phyloP scores from a whole-genome alignment of 53 echinoderm and acorn worm species.

The Temnopleurus reevesii region DNA sequence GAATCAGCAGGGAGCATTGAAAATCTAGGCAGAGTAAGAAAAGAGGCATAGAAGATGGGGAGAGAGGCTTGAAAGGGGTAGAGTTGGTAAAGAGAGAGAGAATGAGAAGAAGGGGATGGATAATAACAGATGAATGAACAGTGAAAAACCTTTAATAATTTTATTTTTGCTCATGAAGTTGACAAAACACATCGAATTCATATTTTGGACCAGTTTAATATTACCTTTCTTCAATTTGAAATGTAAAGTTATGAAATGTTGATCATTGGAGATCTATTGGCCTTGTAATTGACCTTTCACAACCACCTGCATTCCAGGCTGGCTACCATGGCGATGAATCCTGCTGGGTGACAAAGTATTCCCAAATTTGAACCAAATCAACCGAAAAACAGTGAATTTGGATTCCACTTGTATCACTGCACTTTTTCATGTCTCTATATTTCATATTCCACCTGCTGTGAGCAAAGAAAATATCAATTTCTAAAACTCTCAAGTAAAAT shows the following conservation, averaged over 20 bases:
- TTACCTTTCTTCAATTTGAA: no score
- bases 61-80: not conserved
- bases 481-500: no score
- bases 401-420: not conserved
- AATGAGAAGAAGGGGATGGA: not conserved
- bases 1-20: not conserved
- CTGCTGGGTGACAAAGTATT: slow-evolving; percentile 43
- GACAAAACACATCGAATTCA: no score
- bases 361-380: slow-evolving; percentile 9
- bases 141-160: no score
- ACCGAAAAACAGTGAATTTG: not conserved
- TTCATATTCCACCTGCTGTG: not conserved
- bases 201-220: no score
- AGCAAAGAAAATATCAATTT: no score
- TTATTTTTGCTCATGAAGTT: no score
- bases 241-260: not conserved
- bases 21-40: not conserved
- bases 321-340: slow-evolving; percentile 25
- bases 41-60: not conserved
- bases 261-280: not conserved
- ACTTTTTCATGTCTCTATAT: not conserved
- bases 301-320: slow-evolving; percentile 9
- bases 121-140: no score
- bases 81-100: not conserved
- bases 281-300: slow-evolving; percentile 33